These are phyloP conservation scores for Microtus obscurus DNA, from an alignment of 2,797 vertebrate genomes.

Conservation along the genomic window DNA sequence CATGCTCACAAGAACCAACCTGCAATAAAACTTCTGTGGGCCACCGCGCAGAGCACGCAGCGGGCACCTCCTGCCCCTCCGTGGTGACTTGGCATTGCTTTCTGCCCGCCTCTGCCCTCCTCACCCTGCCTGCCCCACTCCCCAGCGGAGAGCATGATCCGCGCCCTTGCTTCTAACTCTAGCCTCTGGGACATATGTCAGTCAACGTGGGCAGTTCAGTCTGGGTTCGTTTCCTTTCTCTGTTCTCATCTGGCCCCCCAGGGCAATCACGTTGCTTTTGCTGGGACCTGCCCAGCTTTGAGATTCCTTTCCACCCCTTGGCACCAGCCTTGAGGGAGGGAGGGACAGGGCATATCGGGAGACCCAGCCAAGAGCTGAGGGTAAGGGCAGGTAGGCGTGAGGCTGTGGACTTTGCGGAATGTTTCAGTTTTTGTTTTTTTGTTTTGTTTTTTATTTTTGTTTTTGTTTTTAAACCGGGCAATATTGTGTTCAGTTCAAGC, in stretches of 20 bases:
- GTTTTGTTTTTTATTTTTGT: slow-evolving; percentile 75
- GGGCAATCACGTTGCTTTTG: slow-evolving; percentile 72
- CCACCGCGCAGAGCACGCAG: not conserved
- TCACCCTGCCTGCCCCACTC: slow-evolving; percentile 50
- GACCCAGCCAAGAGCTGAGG: slow-evolving; percentile 70
- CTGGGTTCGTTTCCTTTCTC: slow-evolving; percentile 44
- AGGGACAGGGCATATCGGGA: not conserved
- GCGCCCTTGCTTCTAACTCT: slow-evolving; percentile 78
- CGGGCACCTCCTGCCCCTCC: not conserved
- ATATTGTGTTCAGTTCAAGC: slow-evolving; percentile 90
- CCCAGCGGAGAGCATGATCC: slow-evolving; percentile 82
- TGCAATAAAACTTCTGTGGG: slow-evolving; percentile 73
- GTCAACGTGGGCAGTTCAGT: slow-evolving; percentile 70
- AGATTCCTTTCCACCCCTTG: slow-evolving; percentile 50
- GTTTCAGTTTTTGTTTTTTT: slow-evolving; percentile 81
- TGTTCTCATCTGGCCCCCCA: slow-evolving; percentile 57
- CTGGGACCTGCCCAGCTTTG: slow-evolving; percentile 79
- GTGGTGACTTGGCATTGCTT: slow-evolving; percentile 46
- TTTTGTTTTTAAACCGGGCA: slow-evolving; percentile 87
- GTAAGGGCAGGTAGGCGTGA: slow-evolving; percentile 76
- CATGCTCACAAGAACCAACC: slow-evolving; percentile 41
- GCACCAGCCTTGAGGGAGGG: slow-evolving; percentile 45
- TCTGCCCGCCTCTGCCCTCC: not conserved
- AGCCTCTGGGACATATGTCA: slow-evolving; percentile 78
- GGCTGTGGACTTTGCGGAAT: slow-evolving; percentile 80